Evolutionary conservation across 2,888 invertebrate genomes (phyloP).

Genomic region (Slavum lentiscoides): DNA sequence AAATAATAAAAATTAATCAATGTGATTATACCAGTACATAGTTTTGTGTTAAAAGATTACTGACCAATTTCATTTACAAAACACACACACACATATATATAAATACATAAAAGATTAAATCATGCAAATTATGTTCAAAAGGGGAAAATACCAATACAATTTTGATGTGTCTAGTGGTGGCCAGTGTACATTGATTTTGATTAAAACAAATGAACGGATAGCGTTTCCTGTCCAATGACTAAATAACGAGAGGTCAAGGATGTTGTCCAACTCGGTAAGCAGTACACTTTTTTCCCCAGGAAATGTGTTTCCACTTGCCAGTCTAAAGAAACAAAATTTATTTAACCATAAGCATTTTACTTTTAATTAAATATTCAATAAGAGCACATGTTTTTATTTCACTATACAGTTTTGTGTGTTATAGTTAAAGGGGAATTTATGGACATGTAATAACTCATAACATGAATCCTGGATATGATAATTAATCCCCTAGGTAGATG

Average conservation of each 20-base stretch:
- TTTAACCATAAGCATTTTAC: conserved; percentile 23
- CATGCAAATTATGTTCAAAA: conserved; percentile 33
- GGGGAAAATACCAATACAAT: conserved; percentile 64
- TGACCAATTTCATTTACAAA: neutral
- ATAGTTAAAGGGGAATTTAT: neutral
- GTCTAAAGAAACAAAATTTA: conserved; percentile 59
- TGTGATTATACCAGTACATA: conserved; percentile 71
- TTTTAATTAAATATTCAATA: conserved; percentile 24
- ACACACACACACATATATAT: neutral
- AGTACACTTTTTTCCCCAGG: conserved; percentile 59
- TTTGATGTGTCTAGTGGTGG: conserved; percentile 75
- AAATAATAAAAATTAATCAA: conserved; percentile 80
- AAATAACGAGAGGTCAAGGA: conserved; percentile 68
- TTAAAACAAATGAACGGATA: conserved; percentile 77
- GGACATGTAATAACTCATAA: no score
- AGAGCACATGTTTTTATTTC: neutral
- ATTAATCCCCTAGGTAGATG: no score
- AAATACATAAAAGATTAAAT: neutral
- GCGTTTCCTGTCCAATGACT: conserved; percentile 66
- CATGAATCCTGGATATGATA: no score
- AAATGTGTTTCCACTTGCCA: conserved; percentile 60
- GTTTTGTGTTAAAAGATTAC: conserved; percentile 69
- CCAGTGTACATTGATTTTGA: conserved; percentile 67
- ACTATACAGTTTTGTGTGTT: neutral
- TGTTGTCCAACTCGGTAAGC: conserved; percentile 65